These are phyloP conservation scores for Agrypnus murinus DNA, from an alignment of 2,888 invertebrate genomes.

Conservation along the genomic window DNA sequence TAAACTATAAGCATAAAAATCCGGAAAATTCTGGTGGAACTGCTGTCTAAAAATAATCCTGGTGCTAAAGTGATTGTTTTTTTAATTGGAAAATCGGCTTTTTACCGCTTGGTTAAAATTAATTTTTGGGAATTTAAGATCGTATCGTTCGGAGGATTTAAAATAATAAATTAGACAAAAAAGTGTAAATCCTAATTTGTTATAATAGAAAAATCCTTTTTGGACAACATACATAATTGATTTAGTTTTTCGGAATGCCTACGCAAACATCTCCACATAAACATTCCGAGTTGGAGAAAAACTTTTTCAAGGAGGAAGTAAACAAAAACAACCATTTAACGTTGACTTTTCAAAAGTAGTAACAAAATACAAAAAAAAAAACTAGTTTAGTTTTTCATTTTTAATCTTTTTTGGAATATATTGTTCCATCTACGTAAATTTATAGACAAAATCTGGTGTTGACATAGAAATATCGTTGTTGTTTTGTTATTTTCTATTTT, in stretches of 20 bases:
- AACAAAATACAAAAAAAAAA: too few species aligned
- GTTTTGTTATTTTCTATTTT: constrained; percentile 7
- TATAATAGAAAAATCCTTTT: neutral
- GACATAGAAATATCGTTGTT: constrained; percentile 1
- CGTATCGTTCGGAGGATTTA: neutral
- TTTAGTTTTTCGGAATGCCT: too few species aligned
- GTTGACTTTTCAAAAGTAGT: too few species aligned
- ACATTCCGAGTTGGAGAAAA: too few species aligned
- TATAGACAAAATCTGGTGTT: too few species aligned
- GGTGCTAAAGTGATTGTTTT: constrained; percentile 1
- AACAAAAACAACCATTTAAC: too few species aligned
- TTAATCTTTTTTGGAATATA: too few species aligned
- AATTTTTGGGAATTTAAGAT: constrained; percentile 6
- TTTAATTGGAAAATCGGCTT: constrained; percentile 16
- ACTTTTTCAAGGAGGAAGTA: too few species aligned
- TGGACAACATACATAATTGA: too few species aligned
- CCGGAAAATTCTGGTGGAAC: constrained; percentile 1
- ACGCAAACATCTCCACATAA: too few species aligned
- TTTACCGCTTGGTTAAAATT: neutral
- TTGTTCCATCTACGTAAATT: too few species aligned
- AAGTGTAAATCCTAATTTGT: neutral
- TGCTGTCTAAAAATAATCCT: constrained; percentile 17
- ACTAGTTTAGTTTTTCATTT: too few species aligned
- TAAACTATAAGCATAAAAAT: neutral
- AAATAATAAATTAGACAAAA: neutral